Evolutionary conservation across 1,140 invertebrate species (phyloP), one percentile per base, ranked within the genome.

Genomic region (Drosophila carrolli): DNA sequence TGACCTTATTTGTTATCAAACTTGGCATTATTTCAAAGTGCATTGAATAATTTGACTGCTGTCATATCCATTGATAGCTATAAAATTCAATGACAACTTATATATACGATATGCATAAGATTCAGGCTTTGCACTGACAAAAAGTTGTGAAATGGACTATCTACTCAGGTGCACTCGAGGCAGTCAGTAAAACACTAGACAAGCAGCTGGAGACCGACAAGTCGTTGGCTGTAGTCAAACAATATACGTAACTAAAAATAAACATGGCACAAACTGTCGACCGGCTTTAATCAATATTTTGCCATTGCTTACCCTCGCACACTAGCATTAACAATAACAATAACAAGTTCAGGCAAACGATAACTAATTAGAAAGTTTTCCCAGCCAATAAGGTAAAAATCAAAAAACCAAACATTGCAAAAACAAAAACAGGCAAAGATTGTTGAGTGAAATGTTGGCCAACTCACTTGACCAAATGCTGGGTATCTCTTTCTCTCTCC

Each of bases 361-460:
- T 41, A 44, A 27, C 61, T 76, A 75, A 76, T 60, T 76, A 66
- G 74, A 76, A 76, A 76, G 74, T 76, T 75, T 75, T 58, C 41
- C 51, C 37, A 41, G 4, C 71, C 71, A 67, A 77, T 54, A 77
- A 78, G 75, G 74, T 35, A 65, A 65, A 65, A 75, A 73, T 32
- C 43, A 41, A 65, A 55, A 60, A 67, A 55, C 37, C 32, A 77
- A 77, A 50, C 50, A 70, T 47, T 37, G 55, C 62, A 44, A 47
- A 60, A 68, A 50, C 54, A 48, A 56, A 54, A 67, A 16, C 8
- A 47, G 57, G 29, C 50, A 16, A 62, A 54, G 41, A 60, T 46
- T 53, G 50, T 11, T 50, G 57, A 78, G 65, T 77, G 75, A 76
- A 77, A 76, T 76, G 65, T 62, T 72, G 55, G 75, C 65, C 38